Evolutionary conservation across 2,113 vertebrate species (phyloP), one percentile per base, ranked within the genome.

Genomic region (Xerus inauris): DNA sequence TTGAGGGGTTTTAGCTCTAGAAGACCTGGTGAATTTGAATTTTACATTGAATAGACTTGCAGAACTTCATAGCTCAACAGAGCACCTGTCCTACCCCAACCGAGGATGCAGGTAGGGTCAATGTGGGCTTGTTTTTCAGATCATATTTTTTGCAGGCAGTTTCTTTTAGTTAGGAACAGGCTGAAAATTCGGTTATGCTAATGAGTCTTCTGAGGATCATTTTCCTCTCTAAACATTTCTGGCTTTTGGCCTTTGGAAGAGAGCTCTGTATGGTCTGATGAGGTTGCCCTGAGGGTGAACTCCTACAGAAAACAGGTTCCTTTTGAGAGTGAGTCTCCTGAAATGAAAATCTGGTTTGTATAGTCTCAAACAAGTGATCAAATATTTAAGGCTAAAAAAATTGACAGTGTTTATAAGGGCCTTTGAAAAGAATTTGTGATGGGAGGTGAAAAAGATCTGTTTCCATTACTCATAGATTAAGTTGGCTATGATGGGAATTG

Each of bases 391-490:
- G 11, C 72, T 95, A 49, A 49, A 77, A 92, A 82, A 96, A 88
- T 51, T 49, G 90, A 79, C 69, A 82, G 16, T 97, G 67, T 97
- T 98, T 97, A 92, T 94, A 86, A 75, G 82, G 30, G 54, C 45
- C 42, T 49, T 82, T 89, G 59, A 97, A 94, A 97, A 96, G 20
- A 87, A 93, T 97, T 94, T 69, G 83, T 98, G 26, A 87, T 96
- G 87, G 24, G 76, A 95, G 86, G 30, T 87, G 38, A 40, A 49
- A 96, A 96, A 42, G 86, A 76, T 62, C 94, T 93, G 67, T 97
- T 98, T 97, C 85, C 62, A 88, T 97, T 97, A 85, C 88, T 94
- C 75, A 77, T 67, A 64, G 64, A 47, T 92, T 72, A 83, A 72
- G 69, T 90, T 11, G 0, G 22, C 82, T 87, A n/a, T 69, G 19